phyloP scores from a whole-genome alignment of 2,797 vertebrate species.

The Bradypodion ventrale region DNA sequence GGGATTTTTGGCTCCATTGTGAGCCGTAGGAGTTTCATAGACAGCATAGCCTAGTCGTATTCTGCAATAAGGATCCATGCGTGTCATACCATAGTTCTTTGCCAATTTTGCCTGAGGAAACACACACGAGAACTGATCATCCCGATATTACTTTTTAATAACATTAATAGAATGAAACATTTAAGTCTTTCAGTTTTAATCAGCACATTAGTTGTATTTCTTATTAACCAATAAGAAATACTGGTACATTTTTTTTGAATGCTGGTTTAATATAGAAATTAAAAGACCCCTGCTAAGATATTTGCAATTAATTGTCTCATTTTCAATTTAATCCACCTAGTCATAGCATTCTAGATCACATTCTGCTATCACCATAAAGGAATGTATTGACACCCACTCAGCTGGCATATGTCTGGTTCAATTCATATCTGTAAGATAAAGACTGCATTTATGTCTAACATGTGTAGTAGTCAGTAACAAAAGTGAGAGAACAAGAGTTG shows the following conservation, averaged over 20 bases:
- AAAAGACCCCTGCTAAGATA: not conserved
- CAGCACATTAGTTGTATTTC: not conserved
- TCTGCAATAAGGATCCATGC: constrained; percentile 97
- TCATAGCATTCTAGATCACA: not conserved
- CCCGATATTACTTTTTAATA: not conserved
- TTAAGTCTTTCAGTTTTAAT: not conserved
- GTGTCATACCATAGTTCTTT: constrained; percentile 97
- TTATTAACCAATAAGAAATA: not conserved
- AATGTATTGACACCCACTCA: not conserved
- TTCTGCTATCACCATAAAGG: not conserved
- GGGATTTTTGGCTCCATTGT: constrained; percentile 96
- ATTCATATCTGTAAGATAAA: not conserved
- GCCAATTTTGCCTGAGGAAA: constrained; percentile 89
- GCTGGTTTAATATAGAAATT: not conserved
- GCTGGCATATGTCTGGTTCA: not conserved
- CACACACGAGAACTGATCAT: not conserved
- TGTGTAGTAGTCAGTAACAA: not conserved
- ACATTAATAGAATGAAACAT: not conserved
- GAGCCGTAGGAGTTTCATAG: constrained; percentile 95
- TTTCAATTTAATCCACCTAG: not conserved
- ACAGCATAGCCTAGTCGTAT: constrained; percentile 93
- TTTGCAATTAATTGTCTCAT: constrained; percentile 6
- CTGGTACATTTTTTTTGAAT: not conserved
- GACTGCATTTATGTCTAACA: not conserved
- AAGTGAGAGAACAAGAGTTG: not conserved